Percentiles rank a stretch among this genome's conserved stretches.
Conservation (phyloP, 2,797 vertebrate genomes). For the Linurgus olivaceus region DNA sequence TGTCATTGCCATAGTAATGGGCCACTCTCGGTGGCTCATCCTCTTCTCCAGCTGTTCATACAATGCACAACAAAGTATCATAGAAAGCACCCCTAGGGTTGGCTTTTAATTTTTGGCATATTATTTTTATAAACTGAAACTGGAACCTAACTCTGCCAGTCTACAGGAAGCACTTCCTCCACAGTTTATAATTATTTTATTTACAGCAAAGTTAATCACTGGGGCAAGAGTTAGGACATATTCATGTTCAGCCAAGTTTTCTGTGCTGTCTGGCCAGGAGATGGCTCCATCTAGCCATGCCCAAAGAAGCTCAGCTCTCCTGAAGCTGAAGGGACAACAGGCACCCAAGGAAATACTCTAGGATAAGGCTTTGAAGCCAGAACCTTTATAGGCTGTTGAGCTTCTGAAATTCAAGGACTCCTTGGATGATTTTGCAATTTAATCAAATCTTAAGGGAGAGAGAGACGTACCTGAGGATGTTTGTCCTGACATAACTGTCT, state of each 20-base stretch:
- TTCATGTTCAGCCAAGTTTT: not conserved
- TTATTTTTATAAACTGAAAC: not conserved
- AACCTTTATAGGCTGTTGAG: not conserved
- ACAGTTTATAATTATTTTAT: not conserved
- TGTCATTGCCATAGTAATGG: not conserved
- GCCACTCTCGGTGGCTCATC: accelerated
- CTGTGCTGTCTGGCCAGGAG: constrained; percentile 34
- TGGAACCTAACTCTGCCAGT: not conserved
- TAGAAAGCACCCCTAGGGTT: not conserved
- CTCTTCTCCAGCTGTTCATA: not conserved
- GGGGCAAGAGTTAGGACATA: not conserved
- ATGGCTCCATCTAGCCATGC: constrained; percentile 35
- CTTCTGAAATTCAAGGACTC: not conserved
- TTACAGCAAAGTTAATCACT: not conserved
- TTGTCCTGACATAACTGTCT: not conserved
- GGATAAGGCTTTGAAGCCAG: not conserved
- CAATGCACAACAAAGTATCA: not conserved
- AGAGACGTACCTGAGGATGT: not conserved
- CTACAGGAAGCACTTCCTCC: not conserved
- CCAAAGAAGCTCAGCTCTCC: not conserved
- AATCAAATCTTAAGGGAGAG: not conserved
- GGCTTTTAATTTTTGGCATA: not conserved
- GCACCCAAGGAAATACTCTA: not conserved
- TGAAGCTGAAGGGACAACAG: not conserved
- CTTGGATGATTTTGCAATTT: not conserved